Percentiles rank a stretch among this genome's conserved stretches.
Evolutionary conservation across 1,140 invertebrate genomes (phyloP).

Genomic region (Leptinotarsa defecta): DNA sequence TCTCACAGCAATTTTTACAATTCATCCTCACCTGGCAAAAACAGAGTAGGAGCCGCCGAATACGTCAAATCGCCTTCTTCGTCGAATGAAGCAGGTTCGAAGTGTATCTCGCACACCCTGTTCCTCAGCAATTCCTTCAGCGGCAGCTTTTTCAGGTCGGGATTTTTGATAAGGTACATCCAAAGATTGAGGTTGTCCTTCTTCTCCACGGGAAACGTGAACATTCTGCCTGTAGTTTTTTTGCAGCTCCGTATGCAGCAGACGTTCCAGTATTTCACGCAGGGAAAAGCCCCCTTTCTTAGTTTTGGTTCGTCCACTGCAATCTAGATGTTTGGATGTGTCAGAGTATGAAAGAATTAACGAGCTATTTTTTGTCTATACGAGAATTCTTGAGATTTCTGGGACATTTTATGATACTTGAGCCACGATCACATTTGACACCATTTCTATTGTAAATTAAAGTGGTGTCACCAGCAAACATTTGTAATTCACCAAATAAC

Average conservation of each 20-base stretch:
- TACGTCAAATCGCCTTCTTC: background rate
- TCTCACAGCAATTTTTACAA: background rate
- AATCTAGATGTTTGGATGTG: background rate
- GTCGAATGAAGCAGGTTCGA: background rate
- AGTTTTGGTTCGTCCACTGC: background rate
- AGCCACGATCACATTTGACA: too few relatives aligned
- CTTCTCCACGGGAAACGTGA: background rate
- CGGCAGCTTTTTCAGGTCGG: background rate
- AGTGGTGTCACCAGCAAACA: too few relatives aligned
- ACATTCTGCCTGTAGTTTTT: background rate
- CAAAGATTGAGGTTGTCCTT: background rate
- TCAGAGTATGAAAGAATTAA: too few relatives aligned
- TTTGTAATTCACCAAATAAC: too few relatives aligned
- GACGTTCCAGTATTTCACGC: background rate
- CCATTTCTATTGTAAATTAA: too few relatives aligned
- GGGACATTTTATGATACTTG: too few relatives aligned
- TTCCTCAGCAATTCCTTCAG: conserved; percentile 2
- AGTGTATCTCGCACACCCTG: conserved; percentile 5
- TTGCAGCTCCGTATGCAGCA: conserved; percentile 4
- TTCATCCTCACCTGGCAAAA: background rate
- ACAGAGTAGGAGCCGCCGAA: conserved; percentile 4
- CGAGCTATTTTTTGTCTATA: too few relatives aligned
- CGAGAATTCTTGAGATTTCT: too few relatives aligned
- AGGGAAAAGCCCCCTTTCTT: conserved; percentile 7
- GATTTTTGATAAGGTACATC: conserved; percentile 8